Conservation (phyloP, 2,113 vertebrate genomes). For the Neopipo cinnamomea region DNA sequence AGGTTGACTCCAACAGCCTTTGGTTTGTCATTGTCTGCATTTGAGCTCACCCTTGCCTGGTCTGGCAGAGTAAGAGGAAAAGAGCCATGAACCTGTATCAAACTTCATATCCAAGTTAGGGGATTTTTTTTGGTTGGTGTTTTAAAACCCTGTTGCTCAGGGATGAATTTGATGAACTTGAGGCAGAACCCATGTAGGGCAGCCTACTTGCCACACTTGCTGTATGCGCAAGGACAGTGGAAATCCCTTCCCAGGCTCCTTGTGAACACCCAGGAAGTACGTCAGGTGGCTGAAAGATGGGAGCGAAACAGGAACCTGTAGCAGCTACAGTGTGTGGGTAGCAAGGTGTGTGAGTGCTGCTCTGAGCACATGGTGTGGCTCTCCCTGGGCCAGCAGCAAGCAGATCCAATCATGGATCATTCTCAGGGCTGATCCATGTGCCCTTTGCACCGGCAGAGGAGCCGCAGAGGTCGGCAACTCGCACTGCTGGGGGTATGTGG, state of each 20-base stretch:
- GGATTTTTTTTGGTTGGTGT: background rate
- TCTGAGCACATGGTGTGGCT: background rate
- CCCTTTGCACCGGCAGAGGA: background rate
- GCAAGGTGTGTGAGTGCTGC: background rate
- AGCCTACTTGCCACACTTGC: background rate
- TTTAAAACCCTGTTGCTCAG: background rate
- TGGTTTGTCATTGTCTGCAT: background rate
- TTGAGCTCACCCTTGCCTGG: background rate
- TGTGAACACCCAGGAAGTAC: background rate
- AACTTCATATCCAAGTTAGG: background rate
- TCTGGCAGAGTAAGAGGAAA: background rate
- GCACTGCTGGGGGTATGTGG: background rate
- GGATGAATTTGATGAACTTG: background rate
- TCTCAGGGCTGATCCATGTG: accelerated
- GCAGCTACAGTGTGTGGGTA: background rate
- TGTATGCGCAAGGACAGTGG: background rate
- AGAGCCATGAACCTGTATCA: background rate
- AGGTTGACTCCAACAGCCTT: background rate
- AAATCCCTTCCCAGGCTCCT: background rate
- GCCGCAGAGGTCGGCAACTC: background rate
- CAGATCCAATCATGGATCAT: background rate
- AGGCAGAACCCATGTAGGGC: background rate
- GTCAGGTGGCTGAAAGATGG: background rate
- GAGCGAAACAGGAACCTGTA: background rate
- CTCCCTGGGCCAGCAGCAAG: background rate